Base-by-base conservation (phyloP, 2,888 invertebrate species). In the Galeruca laticollis region DNA sequence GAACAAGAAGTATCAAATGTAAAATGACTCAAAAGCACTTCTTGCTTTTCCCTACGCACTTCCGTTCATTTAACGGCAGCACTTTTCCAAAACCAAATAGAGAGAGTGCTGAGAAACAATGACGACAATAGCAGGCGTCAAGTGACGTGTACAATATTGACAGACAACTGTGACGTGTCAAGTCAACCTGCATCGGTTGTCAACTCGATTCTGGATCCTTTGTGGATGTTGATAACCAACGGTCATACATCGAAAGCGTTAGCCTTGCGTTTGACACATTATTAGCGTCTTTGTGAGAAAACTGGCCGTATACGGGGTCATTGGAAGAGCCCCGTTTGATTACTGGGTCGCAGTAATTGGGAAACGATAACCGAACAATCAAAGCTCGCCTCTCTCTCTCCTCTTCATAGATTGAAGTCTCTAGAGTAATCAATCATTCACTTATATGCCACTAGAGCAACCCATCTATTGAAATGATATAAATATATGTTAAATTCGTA, bases 131-230 rank as follows among this genome's bases (percentile, higher is more conserved):
- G 80, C 76, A 75, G 76, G 79, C 76, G 81, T 82, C 80, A 82
- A 82, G 81, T 82, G 81, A 82, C 81, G 81, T 80, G 80, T 81
- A 80, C 78, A 80, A 79, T 78, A 80, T 78, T 81, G 81, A 81
- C 77, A 78, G 81, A 79, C 80, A 78, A 80, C 77, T 79, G 78
- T 80, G 81, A 81, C 80, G 81, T 77, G 81, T 82, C 81, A 79
- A 78, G 79, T 80, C 76, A 73, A 77, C 80, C 81, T 80, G 81
- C 79, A 81, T 79, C 72, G 80, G 75, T 77, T 79, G 81, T 81
- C 81, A 81, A 76, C 74, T 80, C 79, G 78, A 81, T 81, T 74
- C 73, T 67, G 71, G 60, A 69, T 76, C 78, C 79, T 81, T 82
- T 82, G 80, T 81, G 75, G 69, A 75, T 67, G 77, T 79, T 76